Conservation (phyloP, 2,113 vertebrate species). For the Clinocottus analis region DNA sequence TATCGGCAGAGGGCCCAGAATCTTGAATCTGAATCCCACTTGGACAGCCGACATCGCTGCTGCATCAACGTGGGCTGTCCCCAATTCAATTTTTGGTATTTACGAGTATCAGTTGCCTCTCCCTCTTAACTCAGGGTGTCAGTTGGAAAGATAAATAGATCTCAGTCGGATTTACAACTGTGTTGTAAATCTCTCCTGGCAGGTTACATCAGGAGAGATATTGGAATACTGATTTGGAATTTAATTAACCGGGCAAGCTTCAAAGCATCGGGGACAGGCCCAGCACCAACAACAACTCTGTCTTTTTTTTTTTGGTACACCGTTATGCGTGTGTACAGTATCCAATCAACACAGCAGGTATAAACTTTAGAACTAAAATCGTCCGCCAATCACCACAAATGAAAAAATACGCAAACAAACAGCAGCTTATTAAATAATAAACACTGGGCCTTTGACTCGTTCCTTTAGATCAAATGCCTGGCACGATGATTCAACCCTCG, state of each 20-base stretch:
- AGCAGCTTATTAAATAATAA: neutral
- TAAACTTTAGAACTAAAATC: neutral
- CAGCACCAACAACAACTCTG: neutral
- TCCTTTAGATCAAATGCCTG: neutral
- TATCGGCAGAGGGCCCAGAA: no score
- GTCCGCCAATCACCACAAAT: neutral
- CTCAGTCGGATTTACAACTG: neutral
- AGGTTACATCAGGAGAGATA: no score
- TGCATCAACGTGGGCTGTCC: neutral
- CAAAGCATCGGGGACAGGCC: no score
- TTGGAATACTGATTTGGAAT: no score
- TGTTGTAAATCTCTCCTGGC: no score
- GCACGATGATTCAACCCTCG: neutral
- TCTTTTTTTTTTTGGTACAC: neutral
- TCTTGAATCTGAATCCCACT: neutral
- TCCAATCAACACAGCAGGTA: constrained; percentile 20
- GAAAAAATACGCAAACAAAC: neutral
- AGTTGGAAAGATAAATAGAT: neutral
- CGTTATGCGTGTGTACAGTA: neutral
- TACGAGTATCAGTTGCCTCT: neutral
- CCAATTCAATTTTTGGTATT: neutral
- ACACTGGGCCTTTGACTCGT: neutral
- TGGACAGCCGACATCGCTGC: neutral
- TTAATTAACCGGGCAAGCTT: no score
- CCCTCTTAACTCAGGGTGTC: neutral